Evolutionary conservation across 2,113 vertebrate genomes (phyloP), one percentile per base, ranked within the genome.

Genomic region (Nibea coibor): DNA sequence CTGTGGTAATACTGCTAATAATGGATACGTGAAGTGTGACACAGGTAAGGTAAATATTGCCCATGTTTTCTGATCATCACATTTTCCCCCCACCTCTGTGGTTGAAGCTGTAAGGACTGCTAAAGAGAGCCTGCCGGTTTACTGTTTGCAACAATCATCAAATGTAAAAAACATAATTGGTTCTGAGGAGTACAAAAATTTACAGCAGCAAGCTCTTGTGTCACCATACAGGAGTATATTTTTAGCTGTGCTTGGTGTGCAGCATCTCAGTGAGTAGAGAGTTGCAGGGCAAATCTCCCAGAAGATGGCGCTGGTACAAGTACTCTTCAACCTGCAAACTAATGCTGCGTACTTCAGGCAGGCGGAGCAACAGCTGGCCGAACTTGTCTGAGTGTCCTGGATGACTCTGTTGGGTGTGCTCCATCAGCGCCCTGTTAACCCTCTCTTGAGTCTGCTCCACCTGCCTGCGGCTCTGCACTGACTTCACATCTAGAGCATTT

Each of bases 241-340:
- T 63, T 95, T 78, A 96, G 83, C 75, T 91, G 83, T 95, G 93
- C 87, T 95, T 96, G 59, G 94, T 92, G 59, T 96, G 95, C 64
- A 96, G 93, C 95, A 96, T 96, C 85, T 96, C 95, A 0, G 95
- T 94, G 51, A 96, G 93, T 10, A 96, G 85, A 11, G 95, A 95
- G 91, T 96, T 96, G 85, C 95, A 96, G 28, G 95, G 95, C 65
- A 96, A 91, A 74, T 96, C 95, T 3, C 95, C 95, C 78, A 94
- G 90, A 75, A 96, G 93, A 80, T 96, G 95, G 75, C 95, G 95
- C 89, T 94, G 94, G 83, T 96, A 96, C 87, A 96, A 91, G 83
- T 96, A 96, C 75, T 96, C 95, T 86, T 96, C 95, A 24, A 95
- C 93, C 81, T 95, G 95, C 73, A 96, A 87, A 69, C 95, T 95